Conservation (phyloP, 2,113 vertebrate species). For the Nymphicus hollandicus region DNA sequence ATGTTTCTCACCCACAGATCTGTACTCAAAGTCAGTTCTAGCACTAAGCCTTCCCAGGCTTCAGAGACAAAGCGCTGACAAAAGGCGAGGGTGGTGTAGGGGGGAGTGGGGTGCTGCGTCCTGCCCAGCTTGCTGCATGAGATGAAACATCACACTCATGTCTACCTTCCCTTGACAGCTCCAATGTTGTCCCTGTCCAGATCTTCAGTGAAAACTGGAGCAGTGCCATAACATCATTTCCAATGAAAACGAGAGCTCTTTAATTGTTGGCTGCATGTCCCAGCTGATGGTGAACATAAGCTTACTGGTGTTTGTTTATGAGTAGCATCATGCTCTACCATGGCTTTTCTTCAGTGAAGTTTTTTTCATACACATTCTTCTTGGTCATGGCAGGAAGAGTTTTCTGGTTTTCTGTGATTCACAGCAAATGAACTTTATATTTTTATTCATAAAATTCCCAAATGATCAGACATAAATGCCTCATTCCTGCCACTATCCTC, state of each 20-base stretch:
- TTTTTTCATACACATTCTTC: slow-evolving; percentile 3
- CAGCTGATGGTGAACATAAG: neutral
- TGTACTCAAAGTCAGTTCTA: neutral
- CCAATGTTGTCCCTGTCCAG: neutral
- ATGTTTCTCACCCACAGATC: neutral
- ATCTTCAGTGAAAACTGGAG: neutral
- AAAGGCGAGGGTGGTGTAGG: accelerated
- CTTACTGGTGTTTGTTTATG: neutral
- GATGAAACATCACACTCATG: neutral
- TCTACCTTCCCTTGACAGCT: neutral
- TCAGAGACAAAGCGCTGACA: neutral
- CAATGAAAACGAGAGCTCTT: neutral
- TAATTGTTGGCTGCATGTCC: neutral
- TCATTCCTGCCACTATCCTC: slow-evolving; percentile 33
- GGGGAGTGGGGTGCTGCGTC: accelerated
- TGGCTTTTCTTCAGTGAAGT: neutral
- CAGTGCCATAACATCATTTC: neutral
- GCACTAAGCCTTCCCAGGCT: neutral
- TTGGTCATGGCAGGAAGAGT: neutral
- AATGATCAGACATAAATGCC: slow-evolving; percentile 35
- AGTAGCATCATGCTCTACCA: neutral
- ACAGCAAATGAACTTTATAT: slow-evolving; percentile 29
- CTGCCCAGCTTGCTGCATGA: neutral
- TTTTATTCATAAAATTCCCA: slow-evolving; percentile 55
- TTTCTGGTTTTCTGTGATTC: slow-evolving; percentile 24